These are phyloP conservation scores for Bombylius discolor DNA, from an alignment of 2,888 invertebrate species.

Conservation along the genomic window DNA sequence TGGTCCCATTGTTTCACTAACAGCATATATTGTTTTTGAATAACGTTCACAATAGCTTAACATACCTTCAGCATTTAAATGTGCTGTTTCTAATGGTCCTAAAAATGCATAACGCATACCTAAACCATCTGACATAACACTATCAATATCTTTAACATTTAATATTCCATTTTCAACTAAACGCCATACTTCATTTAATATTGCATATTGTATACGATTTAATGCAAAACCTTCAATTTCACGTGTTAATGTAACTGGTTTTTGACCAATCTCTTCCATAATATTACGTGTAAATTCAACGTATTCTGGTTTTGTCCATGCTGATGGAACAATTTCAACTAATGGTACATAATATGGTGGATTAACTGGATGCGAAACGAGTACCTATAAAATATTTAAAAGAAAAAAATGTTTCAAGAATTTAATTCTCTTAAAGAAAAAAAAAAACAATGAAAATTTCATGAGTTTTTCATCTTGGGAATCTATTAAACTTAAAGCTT, in stretches of 20 bases:
- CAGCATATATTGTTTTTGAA: slow-evolving; percentile 44
- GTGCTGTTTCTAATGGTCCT: slow-evolving; percentile 86
- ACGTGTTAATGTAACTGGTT: slow-evolving; percentile 69
- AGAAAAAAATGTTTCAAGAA: background rate
- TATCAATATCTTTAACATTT: slow-evolving; percentile 77
- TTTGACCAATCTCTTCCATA: slow-evolving; percentile 83
- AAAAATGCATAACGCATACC: slow-evolving; percentile 93
- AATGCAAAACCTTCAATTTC: slow-evolving; percentile 89
- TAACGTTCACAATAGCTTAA: slow-evolving; percentile 48
- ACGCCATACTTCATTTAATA: slow-evolving; percentile 85
- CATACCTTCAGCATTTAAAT: slow-evolving; percentile 86
- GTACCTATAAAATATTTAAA: slow-evolving; percentile 17
- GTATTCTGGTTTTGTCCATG: slow-evolving; percentile 76
- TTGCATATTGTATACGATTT: slow-evolving; percentile 89
- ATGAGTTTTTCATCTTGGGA: too few relatives aligned
- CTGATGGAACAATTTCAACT: slow-evolving; percentile 87
- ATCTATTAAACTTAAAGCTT: too few relatives aligned
- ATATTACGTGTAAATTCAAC: slow-evolving; percentile 55
- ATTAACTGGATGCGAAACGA: slow-evolving; percentile 87
- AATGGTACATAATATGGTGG: slow-evolving; percentile 93
- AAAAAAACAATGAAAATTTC: too few relatives aligned
- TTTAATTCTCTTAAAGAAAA: background rate
- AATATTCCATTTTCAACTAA: slow-evolving; percentile 75
- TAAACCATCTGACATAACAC: slow-evolving; percentile 86
- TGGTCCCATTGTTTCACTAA: slow-evolving; percentile 62